Conservation (phyloP, 2,113 vertebrate genomes). For the Oryzias woworae region DNA sequence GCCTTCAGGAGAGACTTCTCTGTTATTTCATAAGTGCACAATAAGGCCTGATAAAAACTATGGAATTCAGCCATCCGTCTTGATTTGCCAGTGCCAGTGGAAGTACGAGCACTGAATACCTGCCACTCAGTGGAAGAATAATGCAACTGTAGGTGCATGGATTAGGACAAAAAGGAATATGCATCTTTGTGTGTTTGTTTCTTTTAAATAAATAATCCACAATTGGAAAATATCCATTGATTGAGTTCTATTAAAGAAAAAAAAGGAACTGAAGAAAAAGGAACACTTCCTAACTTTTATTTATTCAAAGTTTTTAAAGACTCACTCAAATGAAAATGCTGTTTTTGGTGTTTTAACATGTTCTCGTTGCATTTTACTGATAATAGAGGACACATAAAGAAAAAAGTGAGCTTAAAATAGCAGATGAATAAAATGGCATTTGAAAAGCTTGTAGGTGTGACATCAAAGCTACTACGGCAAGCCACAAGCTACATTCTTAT, state of each 20-base stretch:
- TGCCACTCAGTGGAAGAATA: constrained; percentile 72
- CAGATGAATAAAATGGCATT: too few relatives aligned
- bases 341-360: too few relatives aligned
- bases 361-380: too few relatives aligned
- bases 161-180: constrained; percentile 4
- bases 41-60: constrained; percentile 67
- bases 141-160: constrained; percentile 49
- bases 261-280: not conserved
- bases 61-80: constrained; percentile 64
- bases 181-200: not conserved
- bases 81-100: constrained; percentile 56
- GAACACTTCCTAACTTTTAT: not conserved
- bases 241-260: not conserved
- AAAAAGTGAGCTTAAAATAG: too few relatives aligned
- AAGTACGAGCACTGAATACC: constrained; percentile 51
- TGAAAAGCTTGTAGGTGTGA: too few relatives aligned
- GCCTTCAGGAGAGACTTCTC: constrained; percentile 46
- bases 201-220: not conserved
- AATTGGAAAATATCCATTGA: not conserved
- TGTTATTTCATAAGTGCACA: constrained; percentile 68
- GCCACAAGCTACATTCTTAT: too few relatives aligned
- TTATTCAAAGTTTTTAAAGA: not conserved
- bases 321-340: too few relatives aligned
- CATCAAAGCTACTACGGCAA: too few relatives aligned
- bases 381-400: too few relatives aligned